Conservation (phyloP, 1,140 invertebrate species). For the Pogonomyrmex californicus region DNA sequence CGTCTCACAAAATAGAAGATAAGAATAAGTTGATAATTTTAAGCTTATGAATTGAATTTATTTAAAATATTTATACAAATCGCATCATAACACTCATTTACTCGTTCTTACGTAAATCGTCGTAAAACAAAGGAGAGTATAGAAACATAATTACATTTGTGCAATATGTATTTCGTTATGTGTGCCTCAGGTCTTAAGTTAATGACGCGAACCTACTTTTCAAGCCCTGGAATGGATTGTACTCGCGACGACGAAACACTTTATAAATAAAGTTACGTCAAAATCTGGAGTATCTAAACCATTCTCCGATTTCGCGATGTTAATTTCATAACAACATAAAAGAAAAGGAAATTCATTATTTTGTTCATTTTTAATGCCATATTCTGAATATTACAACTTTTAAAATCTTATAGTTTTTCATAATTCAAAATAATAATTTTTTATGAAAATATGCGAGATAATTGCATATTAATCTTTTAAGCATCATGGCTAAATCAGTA, state of each 20-base stretch:
- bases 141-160: slow-evolving; percentile 44
- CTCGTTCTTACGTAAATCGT: neutral
- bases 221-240: slow-evolving; percentile 29
- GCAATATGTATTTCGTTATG: slow-evolving; percentile 28
- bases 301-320: neutral
- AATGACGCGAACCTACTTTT: slow-evolving; percentile 54
- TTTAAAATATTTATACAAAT: neutral
- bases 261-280: slow-evolving; percentile 22
- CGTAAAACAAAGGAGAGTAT: neutral
- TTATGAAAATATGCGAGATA: neutral
- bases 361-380: neutral
- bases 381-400: neutral
- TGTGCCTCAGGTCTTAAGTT: slow-evolving; percentile 24
- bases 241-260: neutral
- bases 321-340: neutral
- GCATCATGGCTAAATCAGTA: too few species aligned
- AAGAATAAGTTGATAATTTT: neutral
- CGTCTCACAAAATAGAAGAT: neutral
- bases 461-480: neutral
- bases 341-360: neutral
- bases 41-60: neutral
- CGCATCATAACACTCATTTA: neutral
- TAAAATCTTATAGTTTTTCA: neutral
- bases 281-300: neutral
- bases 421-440: neutral